Percentiles rank a stretch among this genome's conserved stretches.
phyloP scores from a whole-genome alignment of 2,113 vertebrate genomes.

The Myotis davidii region DNA sequence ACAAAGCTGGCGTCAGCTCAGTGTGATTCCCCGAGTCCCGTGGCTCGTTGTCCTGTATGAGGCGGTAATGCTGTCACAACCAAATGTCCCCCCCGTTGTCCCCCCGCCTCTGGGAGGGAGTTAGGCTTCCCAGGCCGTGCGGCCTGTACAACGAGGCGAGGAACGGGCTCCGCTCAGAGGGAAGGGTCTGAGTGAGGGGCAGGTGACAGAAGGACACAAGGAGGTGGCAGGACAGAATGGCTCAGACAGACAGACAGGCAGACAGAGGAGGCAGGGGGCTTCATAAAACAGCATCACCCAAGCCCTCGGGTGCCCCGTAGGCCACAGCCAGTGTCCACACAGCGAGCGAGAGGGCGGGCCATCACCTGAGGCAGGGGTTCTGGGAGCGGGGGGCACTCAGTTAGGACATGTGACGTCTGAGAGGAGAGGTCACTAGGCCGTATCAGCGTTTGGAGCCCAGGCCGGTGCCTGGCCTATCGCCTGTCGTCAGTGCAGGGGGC shows the following conservation, averaged over 20 bases:
- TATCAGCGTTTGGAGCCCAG: background rate
- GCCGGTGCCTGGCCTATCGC: background rate
- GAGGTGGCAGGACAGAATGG: background rate
- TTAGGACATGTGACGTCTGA: background rate
- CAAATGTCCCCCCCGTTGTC: too few relatives aligned
- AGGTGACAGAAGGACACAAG: background rate
- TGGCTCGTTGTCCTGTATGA: too few relatives aligned
- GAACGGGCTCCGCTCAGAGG: background rate
- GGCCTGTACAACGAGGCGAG: too few relatives aligned
- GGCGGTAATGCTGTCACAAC: too few relatives aligned
- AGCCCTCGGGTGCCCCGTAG: background rate
- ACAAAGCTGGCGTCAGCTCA: background rate
- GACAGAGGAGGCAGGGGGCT: background rate
- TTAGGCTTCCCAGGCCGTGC: too few relatives aligned
- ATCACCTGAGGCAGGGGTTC: background rate
- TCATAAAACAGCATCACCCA: fast-evolving
- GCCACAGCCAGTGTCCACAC: background rate
- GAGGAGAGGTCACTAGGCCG: background rate
- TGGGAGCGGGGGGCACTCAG: background rate
- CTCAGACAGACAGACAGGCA: background rate
- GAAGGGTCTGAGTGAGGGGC: background rate
- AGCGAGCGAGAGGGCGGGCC: fast-evolving
- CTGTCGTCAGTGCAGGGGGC: background rate
- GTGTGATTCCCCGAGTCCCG: fast-evolving
- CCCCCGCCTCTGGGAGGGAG: too few relatives aligned